phyloP scores from a whole-genome alignment of 2,113 vertebrate genomes.

The Mus spicilegus region DNA sequence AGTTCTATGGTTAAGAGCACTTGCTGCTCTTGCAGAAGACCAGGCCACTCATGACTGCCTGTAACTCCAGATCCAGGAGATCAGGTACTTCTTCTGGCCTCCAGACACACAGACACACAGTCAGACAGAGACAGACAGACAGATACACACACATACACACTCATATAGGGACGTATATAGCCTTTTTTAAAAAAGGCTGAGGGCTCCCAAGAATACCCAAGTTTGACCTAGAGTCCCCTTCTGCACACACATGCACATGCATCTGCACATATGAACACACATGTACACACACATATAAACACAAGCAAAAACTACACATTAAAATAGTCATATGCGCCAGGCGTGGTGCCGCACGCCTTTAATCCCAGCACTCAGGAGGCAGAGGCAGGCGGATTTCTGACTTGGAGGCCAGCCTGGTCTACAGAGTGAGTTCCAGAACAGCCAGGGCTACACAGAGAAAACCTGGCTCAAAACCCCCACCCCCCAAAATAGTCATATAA shows the following conservation, averaged over 20 bases:
- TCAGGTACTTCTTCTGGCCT: neutral
- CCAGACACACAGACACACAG: neutral
- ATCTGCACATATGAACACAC: neutral
- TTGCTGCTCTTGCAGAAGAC: neutral
- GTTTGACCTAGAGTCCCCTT: neutral
- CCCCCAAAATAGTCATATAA: neutral
- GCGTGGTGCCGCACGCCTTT: too few relatives aligned
- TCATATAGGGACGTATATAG: neutral
- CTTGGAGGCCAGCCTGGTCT: too few relatives aligned
- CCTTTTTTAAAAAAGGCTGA: neutral
- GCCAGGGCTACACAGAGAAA: too few relatives aligned
- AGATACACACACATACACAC: neutral
- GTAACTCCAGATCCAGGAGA: neutral
- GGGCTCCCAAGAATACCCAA: neutral
- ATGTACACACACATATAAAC: neutral
- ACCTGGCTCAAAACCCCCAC: too few relatives aligned
- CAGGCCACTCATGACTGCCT: too few relatives aligned
- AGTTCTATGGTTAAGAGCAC: neutral
- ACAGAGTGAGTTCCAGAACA: too few relatives aligned
- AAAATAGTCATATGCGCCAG: neutral
- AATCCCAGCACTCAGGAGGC: too few relatives aligned
- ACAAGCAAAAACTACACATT: conserved; percentile 32
- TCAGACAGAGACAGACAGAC: neutral
- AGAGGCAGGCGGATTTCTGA: too few relatives aligned
- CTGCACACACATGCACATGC: neutral